Base-by-base conservation (phyloP, 64 coral and sea anemone genomes). In the Stichodactyla helianthus region DNA sequence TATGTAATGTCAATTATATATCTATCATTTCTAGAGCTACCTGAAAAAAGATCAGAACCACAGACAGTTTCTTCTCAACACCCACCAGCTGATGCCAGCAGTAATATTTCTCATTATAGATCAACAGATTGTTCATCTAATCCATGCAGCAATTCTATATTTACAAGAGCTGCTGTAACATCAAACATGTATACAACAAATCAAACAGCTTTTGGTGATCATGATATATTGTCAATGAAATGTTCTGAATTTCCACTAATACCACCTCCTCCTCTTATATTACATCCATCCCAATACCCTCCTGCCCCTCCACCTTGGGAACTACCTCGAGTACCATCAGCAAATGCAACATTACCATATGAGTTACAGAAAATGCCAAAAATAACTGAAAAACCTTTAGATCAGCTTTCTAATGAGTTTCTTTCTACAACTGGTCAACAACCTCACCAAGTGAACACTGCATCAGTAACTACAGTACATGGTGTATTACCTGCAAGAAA, bases 291-390 rank as follows among this genome's bases (percentile, higher is more conserved):
- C 50, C 28, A 52, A 35, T 82, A 51, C 16, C 79, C 79, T 9
- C 79, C 79, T 53, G 16, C 19, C 9, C 79, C 79, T 54, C 79
- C 16, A 10, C 79, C 79, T 15, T 82, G 11, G 52, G 79, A 82
- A 26, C 14, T 82, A 53, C 50, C 79, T 82, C 52, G 31, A 82
- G 79, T 82, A 17, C 79, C 79, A 82, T 82, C 79, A 52, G 52
- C 79, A 54, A 82, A 82, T 52, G 79, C 79, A 15, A 52, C 79
- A 82, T 57, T 52, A 82, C 79, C 79, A 18, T 50, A n/a, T 54
- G n/a, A 51, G 13, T 57, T 17, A 10, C 79, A 51, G 54, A 54
- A 82, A 53, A 27, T n/a, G 10, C 16, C 50, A 27, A 31, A 74
- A 4, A 31, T 74, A 13, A 74, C 68, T 31, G 7, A 31, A 31